Evolutionary conservation across 30 jellyfish, hydroid and myxozoan species (phyloP), one percentile per base, ranked within the genome.

Genomic region (Aurelia sp.): DNA sequence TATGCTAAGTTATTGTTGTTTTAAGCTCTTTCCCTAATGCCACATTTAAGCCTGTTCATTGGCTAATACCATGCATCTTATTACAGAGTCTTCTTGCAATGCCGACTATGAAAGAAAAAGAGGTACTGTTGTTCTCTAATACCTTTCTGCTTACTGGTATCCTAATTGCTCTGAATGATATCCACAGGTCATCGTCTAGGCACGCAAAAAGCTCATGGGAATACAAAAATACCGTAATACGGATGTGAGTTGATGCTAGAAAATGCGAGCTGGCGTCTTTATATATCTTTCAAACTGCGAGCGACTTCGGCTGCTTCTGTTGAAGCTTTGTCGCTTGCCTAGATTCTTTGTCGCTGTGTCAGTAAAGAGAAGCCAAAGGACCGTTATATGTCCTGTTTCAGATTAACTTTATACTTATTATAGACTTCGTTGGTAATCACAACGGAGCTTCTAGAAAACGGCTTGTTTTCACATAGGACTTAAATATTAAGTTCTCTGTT

Each of bases 41-140:
- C 91, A 57, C 18, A 41, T 40, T 20, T 44, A 10, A 69, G 69
- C 60, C 82, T 69, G 4, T 48, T 81, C 65, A 67, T 40, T 27
- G 74, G 77, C 24, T 78, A 78, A 78, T 21, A 44, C 67, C 72
- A 41, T 70, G 63, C 57, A 66, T 82, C 83, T 41, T 63, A 16
- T 76, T 90, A 33, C 90, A 96, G 98, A 85, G 82, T 48, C 90
- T 96, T 38, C 95, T 96, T 13, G 97, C 99, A 19, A 96, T 96
- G 97, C 98, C 99, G 77, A 96, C 99, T 8, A 90, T 89, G 96
- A 96, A 91, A 69, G 99, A 96, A 86, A 80, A 92, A 67, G 99
- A 96, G 97, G 98, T 92, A 78, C 21, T 18, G 1, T 20, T 22
- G 24, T 20, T 91, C 72, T 66, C 38, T 67, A 62, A 64, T 66